Percentiles rank a stretch among this genome's conserved stretches.
Evolutionary conservation across 1,140 invertebrate species (phyloP).

Genomic region (Apis florea): DNA sequence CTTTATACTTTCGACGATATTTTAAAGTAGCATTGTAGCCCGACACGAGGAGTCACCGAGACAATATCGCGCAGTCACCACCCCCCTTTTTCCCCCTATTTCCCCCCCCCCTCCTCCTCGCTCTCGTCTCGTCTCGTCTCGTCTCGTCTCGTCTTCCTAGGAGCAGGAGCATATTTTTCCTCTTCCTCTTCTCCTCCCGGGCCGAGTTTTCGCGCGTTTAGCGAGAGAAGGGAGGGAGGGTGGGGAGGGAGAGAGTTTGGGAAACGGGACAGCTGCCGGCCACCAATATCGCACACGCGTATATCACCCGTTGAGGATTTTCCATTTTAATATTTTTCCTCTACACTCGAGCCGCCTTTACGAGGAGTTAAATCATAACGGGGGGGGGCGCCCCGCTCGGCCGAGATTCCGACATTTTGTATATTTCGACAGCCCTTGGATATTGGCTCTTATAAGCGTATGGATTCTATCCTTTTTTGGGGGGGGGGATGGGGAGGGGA

Average conservation of each 20-base stretch:
- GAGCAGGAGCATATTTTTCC: too few species aligned
- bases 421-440: conserved; percentile 64
- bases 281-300: conserved; percentile 77
- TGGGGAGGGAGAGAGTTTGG: conserved; percentile 2
- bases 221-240: too few species aligned
- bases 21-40: conserved; percentile 77
- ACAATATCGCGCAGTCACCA: conserved; percentile 73
- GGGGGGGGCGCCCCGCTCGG: conserved; percentile 7
- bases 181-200: too few species aligned
- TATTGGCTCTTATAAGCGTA: conserved; percentile 38
- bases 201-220: too few species aligned
- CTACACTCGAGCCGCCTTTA: conserved; percentile 71
- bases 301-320: conserved; percentile 77
- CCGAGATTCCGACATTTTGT: conserved; percentile 60
- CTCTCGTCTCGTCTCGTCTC: not conserved
- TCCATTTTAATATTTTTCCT: conserved; percentile 79
- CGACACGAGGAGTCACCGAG: conserved; percentile 67
- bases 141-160: not conserved
- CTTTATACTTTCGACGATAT: conserved; percentile 78
- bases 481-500: too few species aligned
- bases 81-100: conserved; percentile 42
- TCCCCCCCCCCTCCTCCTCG: not conserved
- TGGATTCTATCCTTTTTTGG: not conserved
- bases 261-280: conserved; percentile 78
- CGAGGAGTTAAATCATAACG: conserved; percentile 76